These are phyloP conservation scores for Brachionus calyciflorus DNA, from an alignment of 1,140 invertebrate genomes.

Conservation along the genomic window DNA sequence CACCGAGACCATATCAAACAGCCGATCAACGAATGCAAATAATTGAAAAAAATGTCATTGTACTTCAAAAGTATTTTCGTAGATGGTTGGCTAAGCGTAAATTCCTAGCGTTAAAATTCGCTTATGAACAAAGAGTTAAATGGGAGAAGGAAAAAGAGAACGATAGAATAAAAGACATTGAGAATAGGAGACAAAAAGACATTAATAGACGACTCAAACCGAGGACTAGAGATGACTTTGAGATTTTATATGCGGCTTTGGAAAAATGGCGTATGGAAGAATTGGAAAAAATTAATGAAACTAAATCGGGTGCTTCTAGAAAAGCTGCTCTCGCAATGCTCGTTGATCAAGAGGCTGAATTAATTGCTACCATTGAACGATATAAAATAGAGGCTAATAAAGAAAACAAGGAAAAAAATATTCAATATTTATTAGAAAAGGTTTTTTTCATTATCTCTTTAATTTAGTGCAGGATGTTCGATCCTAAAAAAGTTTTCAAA, in stretches of 20 bases:
- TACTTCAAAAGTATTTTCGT: constrained; percentile 53
- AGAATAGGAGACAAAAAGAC: constrained; percentile 52
- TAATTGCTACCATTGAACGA: constrained; percentile 59
- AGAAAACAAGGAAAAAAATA: constrained; percentile 56
- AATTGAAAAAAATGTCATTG: constrained; percentile 47
- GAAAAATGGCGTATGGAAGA: constrained; percentile 59
- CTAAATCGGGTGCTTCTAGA: constrained; percentile 54
- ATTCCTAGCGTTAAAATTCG: constrained; percentile 49
- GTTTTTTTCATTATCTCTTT: constrained; percentile 47
- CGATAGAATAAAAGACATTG: constrained; percentile 53
- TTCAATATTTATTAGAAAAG: constrained; percentile 59
- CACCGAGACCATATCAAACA: constrained; percentile 57
- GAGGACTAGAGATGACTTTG: constrained; percentile 60
- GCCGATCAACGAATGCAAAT: constrained; percentile 54
- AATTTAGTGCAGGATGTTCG: too few relatives aligned
- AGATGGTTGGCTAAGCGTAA: constrained; percentile 51
- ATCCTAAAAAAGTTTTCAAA: too few relatives aligned
- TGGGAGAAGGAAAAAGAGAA: constrained; percentile 51
- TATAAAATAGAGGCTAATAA: constrained; percentile 57
- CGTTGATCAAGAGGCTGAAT: constrained; percentile 60
- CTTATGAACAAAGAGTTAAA: constrained; percentile 21
- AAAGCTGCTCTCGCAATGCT: constrained; percentile 61
- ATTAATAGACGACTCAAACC: constrained; percentile 60
- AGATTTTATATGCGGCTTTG: constrained; percentile 59
- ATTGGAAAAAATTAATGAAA: constrained; percentile 56